Evolutionary conservation across 2,797 vertebrate genomes (phyloP).

Genomic region (Salmo trutta): DNA sequence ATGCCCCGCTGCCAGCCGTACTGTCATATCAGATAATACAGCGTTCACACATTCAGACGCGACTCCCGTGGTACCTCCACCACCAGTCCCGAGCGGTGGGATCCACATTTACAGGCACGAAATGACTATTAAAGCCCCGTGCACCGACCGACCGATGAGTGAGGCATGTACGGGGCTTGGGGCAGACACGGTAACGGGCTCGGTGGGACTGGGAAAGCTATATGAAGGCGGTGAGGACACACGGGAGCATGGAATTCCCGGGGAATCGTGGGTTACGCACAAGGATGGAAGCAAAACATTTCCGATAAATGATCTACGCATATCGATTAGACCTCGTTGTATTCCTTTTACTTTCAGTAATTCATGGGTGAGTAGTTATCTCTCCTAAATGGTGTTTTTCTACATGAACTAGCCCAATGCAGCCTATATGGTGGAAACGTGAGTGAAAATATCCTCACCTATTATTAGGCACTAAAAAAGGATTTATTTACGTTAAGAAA

Average conservation of each 20-base stretch:
- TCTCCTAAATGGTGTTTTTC: neutral
- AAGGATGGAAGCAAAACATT: slow-evolving; percentile 38
- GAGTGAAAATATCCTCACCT: neutral
- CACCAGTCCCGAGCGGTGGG: slow-evolving; percentile 29
- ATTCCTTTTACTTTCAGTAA: slow-evolving; percentile 9
- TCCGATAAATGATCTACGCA: neutral
- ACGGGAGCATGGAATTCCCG: slow-evolving; percentile 49
- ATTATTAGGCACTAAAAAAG: neutral
- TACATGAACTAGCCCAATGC: neutral
- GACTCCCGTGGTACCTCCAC: slow-evolving; percentile 55
- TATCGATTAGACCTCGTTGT: neutral
- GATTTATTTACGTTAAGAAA: neutral
- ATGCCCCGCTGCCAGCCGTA: slow-evolving; percentile 53
- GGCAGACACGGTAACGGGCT: slow-evolving; percentile 34
- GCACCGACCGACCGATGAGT: slow-evolving; percentile 38
- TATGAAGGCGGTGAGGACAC: neutral
- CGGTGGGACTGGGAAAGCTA: slow-evolving; percentile 34
- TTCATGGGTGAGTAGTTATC: slow-evolving; percentile 59
- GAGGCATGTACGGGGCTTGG: slow-evolving; percentile 31
- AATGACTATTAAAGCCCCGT: slow-evolving; percentile 61
- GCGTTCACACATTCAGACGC: slow-evolving; percentile 54
- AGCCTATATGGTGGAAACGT: neutral
- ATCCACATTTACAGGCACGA: slow-evolving; percentile 61
- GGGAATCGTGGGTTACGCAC: slow-evolving; percentile 45
- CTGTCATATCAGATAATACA: slow-evolving; percentile 70